These are phyloP conservation scores for Drosophila multiciliata DNA, from an alignment of 2,888 invertebrate species.

Conservation along the genomic window DNA sequence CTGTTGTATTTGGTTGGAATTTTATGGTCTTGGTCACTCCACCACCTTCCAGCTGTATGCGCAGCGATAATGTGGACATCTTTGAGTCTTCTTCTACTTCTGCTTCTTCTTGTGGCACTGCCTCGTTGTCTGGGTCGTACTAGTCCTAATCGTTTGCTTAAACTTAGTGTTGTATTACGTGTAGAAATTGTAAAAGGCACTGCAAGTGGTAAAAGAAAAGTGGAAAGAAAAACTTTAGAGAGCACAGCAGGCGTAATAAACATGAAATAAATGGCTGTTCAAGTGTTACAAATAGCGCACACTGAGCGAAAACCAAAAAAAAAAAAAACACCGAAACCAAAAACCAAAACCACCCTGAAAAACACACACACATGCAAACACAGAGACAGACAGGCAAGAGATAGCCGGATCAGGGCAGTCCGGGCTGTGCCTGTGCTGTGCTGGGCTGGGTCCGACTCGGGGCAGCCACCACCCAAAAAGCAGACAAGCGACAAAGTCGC, in stretches of 20 bases:
- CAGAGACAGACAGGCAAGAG: conserved; percentile 20
- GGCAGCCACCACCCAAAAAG: conserved; percentile 73
- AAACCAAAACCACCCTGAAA: conserved; percentile 65
- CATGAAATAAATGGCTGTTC: conserved; percentile 53
- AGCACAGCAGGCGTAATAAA: conserved; percentile 43
- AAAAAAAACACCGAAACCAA: conserved; percentile 22
- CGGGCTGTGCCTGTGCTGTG: conserved; percentile 16
- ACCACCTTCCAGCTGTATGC: conserved; percentile 94
- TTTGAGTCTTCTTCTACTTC: conserved; percentile 50
- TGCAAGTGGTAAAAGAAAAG: conserved; percentile 59
- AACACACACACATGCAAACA: conserved; percentile 2
- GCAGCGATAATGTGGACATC: conserved; percentile 89
- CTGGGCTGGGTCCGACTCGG: conserved; percentile 11
- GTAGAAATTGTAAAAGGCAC: conserved; percentile 80
- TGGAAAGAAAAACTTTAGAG: conserved; percentile 23
- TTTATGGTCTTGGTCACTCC: conserved; percentile 99
- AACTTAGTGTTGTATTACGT: conserved; percentile 63
- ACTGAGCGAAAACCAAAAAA: conserved; percentile 36
- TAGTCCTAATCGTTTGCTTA: conserved; percentile 67
- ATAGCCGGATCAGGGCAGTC: conserved; percentile 35
- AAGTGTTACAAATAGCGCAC: conserved; percentile 61
- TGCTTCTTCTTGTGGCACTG: conserved; percentile 29
- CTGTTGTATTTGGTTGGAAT: conserved; percentile 97
- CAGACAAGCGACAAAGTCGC: conserved; percentile 68
- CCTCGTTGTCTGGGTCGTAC: conserved; percentile 35